phyloP scores from a whole-genome alignment of 2,888 invertebrate species.

The Trichacis sp. region DNA sequence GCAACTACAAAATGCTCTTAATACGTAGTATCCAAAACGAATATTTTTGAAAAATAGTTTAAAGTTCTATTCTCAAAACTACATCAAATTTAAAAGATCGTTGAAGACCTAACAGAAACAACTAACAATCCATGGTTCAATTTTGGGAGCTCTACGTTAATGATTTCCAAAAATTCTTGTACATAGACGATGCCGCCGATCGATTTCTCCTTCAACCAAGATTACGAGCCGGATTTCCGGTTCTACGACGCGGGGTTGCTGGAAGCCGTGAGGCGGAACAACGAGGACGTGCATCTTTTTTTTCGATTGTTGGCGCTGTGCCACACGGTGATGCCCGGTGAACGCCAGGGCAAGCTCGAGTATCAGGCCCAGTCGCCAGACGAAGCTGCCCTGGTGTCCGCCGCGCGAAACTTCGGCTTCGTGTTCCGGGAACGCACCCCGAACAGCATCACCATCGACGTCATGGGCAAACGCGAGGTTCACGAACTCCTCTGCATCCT shows the following conservation, averaged over 20 bases:
- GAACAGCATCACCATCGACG: constrained; percentile 92
- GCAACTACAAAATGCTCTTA: too few relatives aligned
- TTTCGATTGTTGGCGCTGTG: constrained; percentile 94
- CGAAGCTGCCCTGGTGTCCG: constrained; percentile 96
- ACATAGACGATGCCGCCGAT: constrained; percentile 81
- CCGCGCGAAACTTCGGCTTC: constrained; percentile 98
- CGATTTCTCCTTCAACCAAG: constrained; percentile 95
- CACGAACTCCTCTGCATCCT: constrained; percentile 97
- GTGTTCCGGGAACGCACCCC: constrained; percentile 95
- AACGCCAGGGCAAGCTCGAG: constrained; percentile 83
- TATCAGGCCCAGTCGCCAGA: constrained; percentile 99
- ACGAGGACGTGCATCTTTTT: constrained; percentile 85
- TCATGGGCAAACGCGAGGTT: constrained; percentile 85
- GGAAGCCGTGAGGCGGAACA: constrained; percentile 83
- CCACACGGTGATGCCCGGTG: constrained; percentile 99
- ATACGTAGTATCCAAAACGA: too few relatives aligned
- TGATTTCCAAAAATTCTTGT: too few relatives aligned
- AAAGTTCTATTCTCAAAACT: too few relatives aligned
- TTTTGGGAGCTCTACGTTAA: too few relatives aligned
- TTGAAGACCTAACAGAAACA: too few relatives aligned
- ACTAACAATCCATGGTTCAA: too few relatives aligned
- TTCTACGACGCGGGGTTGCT: constrained; percentile 92
- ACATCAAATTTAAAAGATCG: too few relatives aligned
- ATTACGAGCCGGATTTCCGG: constrained; percentile 91
- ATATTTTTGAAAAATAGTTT: too few relatives aligned